Evolutionary conservation across 2,888 invertebrate species (phyloP).

Genomic region (Chrysina gloriosa): DNA sequence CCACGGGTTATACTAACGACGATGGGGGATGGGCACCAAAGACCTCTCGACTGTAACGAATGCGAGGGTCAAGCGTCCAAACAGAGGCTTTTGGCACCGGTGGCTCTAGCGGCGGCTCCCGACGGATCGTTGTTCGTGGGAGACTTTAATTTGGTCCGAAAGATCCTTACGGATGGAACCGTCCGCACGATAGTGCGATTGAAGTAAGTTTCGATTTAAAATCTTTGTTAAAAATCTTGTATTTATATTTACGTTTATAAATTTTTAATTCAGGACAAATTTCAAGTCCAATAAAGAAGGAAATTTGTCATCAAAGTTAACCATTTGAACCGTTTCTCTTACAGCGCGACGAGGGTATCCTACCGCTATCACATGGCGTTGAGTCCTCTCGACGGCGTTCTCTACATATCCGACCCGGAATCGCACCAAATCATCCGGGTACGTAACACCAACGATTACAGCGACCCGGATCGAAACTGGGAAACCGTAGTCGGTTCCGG

Average conservation of each 20-base stretch:
- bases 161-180: constrained; percentile 86
- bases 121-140: constrained; percentile 96
- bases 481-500: constrained; percentile 96
- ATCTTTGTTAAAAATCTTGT: no score
- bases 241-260: no score
- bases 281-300: no score
- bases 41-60: constrained; percentile 85
- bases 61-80: constrained; percentile 84
- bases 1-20: constrained; percentile 90
- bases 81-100: constrained; percentile 89
- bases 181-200: constrained; percentile 83
- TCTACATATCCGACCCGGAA: constrained; percentile 97
- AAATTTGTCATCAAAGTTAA: no score
- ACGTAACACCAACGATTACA: constrained; percentile 82
- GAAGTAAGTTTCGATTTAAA: constrained; percentile 72
- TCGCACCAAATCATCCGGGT: constrained; percentile 93
- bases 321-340: constrained; percentile 55
- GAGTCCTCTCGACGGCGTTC: constrained; percentile 91
- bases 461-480: constrained; percentile 92
- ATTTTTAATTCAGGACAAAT: no score
- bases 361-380: constrained; percentile 97
- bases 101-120: constrained; percentile 89
- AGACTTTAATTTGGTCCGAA: constrained; percentile 93
- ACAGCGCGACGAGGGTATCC: constrained; percentile 90
- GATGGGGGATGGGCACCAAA: constrained; percentile 91